A percentile compares a stretch with the other conserved stretches of the same genome.
Conservation (phyloP, 1,140 invertebrate genomes). For the Drosophila novamexicana region DNA sequence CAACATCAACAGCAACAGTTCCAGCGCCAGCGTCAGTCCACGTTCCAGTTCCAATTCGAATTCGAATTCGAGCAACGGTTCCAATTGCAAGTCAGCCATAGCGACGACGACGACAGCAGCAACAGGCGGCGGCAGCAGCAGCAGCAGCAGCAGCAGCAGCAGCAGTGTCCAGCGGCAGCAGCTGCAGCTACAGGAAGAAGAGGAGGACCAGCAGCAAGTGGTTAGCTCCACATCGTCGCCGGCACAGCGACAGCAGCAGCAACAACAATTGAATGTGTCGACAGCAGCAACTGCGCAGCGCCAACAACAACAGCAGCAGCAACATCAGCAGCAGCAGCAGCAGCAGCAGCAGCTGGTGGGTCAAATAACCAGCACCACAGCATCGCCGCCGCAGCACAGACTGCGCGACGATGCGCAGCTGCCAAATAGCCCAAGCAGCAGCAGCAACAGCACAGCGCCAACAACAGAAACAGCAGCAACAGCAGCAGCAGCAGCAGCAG, state of each 20-base stretch:
- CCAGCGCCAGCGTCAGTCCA: slow-evolving; percentile 44
- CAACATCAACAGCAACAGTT: slow-evolving; percentile 20
- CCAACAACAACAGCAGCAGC: slow-evolving; percentile 35
- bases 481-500: neutral
- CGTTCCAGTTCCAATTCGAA: slow-evolving; percentile 41
- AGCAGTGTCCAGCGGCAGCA: slow-evolving; percentile 27
- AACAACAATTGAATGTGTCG: slow-evolving; percentile 64
- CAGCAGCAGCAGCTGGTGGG: slow-evolving; percentile 43
- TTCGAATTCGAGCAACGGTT: slow-evolving; percentile 28
- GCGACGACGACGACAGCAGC: slow-evolving; percentile 8
- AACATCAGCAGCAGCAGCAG: slow-evolving; percentile 26
- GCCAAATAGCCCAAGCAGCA: slow-evolving; percentile 36
- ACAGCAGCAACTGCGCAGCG: slow-evolving; percentile 40
- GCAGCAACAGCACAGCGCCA: slow-evolving; percentile 38
- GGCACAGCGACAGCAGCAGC: slow-evolving; percentile 53
- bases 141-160: slow-evolving; percentile 31
- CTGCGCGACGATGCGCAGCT: slow-evolving; percentile 56
- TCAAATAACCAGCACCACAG: slow-evolving; percentile 76
- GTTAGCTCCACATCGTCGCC: slow-evolving; percentile 74
- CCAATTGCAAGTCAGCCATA: slow-evolving; percentile 36
- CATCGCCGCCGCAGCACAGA: slow-evolving; percentile 69
- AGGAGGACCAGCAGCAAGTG: slow-evolving; percentile 49
- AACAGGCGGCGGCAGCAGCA: slow-evolving; percentile 24
- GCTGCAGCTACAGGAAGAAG: slow-evolving; percentile 47
- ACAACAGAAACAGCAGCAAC: slow-evolving; percentile 16